These are phyloP conservation scores for Panorpa germanica DNA, from an alignment of 2,888 invertebrate species.

Conservation along the genomic window DNA sequence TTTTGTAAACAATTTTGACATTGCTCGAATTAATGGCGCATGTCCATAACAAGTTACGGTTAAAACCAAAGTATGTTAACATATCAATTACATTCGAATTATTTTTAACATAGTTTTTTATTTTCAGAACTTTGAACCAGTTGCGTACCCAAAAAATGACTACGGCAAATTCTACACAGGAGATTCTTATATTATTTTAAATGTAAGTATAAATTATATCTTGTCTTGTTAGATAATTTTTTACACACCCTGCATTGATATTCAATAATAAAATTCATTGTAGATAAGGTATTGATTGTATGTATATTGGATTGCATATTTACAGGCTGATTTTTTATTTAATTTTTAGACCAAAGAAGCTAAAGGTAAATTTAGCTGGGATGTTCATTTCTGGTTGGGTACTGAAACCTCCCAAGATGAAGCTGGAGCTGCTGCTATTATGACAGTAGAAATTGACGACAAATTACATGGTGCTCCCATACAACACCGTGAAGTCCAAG, in stretches of 20 bases:
- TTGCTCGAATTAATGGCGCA: no score
- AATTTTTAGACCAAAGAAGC: conserved; percentile 43
- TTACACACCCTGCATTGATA: conserved; percentile 12
- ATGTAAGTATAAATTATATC: conserved; percentile 32
- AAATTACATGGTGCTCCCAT: conserved; percentile 64
- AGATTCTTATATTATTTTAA: conserved; percentile 68
- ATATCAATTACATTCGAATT: no score
- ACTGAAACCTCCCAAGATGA: conserved; percentile 59
- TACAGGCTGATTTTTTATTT: conserved; percentile 4
- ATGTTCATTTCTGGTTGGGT: conserved; percentile 81
- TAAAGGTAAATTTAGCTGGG: conserved; percentile 48
- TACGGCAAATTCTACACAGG: conserved; percentile 73
- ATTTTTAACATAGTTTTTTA: no score
- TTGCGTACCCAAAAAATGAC: conserved; percentile 45
- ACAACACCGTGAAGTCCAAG: conserved; percentile 73
- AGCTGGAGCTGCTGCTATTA: conserved; percentile 54
- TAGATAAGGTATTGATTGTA: no score
- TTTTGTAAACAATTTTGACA: no score
- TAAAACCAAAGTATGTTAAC: no score
- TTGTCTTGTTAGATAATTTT: not conserved
- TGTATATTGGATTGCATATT: conserved; percentile 4
- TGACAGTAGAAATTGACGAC: conserved; percentile 71
- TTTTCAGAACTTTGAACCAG: conserved; percentile 63
- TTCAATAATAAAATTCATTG: conserved; percentile 7
- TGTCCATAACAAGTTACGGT: no score